These are phyloP conservation scores for Knipowitschia caucasica DNA, from an alignment of 2,797 vertebrate species.

Conservation along the genomic window DNA sequence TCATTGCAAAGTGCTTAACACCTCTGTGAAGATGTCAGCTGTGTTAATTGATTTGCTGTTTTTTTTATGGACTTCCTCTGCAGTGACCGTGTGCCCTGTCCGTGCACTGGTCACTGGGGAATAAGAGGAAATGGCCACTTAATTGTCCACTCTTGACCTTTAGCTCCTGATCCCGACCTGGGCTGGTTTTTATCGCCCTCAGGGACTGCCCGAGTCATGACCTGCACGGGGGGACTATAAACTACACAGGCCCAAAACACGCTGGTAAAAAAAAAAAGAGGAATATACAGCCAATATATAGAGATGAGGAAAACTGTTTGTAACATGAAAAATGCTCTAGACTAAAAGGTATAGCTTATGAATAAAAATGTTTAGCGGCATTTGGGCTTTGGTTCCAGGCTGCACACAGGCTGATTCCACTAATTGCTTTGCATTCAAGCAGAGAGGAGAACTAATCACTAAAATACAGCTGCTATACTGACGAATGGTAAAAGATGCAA, in stretches of 20 bases:
- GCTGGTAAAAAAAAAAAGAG: not conserved
- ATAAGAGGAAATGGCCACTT: slow-evolving; percentile 71
- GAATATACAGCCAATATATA: slow-evolving; percentile 11
- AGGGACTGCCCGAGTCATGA: slow-evolving; percentile 66
- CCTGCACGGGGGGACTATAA: slow-evolving; percentile 37
- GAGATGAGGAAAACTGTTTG: not conserved
- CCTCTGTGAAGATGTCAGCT: not conserved
- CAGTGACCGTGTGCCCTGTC: slow-evolving; percentile 28
- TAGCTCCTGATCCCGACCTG: slow-evolving; percentile 61
- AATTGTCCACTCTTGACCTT: slow-evolving; percentile 75
- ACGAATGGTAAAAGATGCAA: slow-evolving; percentile 51
- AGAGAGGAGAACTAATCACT: slow-evolving; percentile 63
- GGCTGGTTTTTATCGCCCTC: slow-evolving; percentile 70
- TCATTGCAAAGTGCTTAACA: not conserved
- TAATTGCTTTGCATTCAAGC: slow-evolving; percentile 69
- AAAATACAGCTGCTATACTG: slow-evolving; percentile 53
- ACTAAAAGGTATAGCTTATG: not conserved
- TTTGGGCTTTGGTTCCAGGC: slow-evolving; percentile 29
- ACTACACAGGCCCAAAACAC: slow-evolving; percentile 50
- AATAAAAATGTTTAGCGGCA: slow-evolving; percentile 23
- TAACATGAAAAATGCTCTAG: slow-evolving; percentile 6
- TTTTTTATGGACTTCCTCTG: slow-evolving; percentile 38
- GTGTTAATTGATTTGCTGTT: slow-evolving; percentile 10
- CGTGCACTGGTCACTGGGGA: slow-evolving; percentile 62
- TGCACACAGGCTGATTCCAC: slow-evolving; percentile 57